Evolutionary conservation across 1,140 invertebrate genomes (phyloP), one percentile per base, ranked within the genome.

Genomic region (Tetranychus urticae): DNA sequence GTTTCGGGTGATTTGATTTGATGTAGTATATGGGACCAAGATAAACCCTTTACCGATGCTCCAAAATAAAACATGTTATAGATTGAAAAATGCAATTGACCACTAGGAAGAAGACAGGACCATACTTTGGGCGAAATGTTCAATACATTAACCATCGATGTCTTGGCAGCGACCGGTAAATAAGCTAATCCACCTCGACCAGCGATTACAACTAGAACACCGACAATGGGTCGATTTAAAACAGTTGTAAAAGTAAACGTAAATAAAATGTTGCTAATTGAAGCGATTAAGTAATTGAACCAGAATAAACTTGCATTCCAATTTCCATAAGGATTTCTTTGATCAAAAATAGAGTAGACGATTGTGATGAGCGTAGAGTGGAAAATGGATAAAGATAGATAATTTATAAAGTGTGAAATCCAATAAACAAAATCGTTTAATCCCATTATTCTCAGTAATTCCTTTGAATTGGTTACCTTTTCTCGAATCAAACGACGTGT

Each of bases 291-390:
- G 10, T 42, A 42, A 42, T 42, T 42, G 39, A 42, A 42, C 39
- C 39, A 54, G 13, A 58, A 10, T 3, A 58, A 6, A 10, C 64
- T 23, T 76, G 80, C 67, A n/a, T 78, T 50, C 12, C 76, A 62
- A n/a, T 71, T 70, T 6, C 75, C 71, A 33, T 78, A 61, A 1
- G 68, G 58, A 74, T 79, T 78, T 12, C 76, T 68, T 42, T 42
- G 39, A 42, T 42, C 52, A 62, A 81, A 75, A 58, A 72, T 73
- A 63, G 77, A 77, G 36, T 80, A 42, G 5, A 42, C 10, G 39
- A 42, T 8, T 52, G 50, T 23, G 7, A 52, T 52, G 13, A 52
- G 1, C n/a, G 50, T 8, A n/a, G 2, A 12, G 8, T 52, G 50
- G 31, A 52, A 31, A 8, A 52, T 8, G 2, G 7, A n/a, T 52